These are phyloP conservation scores for Porites cylindrica DNA, from an alignment of 92 coral and sea anemone genomes.

Conservation along the genomic window DNA sequence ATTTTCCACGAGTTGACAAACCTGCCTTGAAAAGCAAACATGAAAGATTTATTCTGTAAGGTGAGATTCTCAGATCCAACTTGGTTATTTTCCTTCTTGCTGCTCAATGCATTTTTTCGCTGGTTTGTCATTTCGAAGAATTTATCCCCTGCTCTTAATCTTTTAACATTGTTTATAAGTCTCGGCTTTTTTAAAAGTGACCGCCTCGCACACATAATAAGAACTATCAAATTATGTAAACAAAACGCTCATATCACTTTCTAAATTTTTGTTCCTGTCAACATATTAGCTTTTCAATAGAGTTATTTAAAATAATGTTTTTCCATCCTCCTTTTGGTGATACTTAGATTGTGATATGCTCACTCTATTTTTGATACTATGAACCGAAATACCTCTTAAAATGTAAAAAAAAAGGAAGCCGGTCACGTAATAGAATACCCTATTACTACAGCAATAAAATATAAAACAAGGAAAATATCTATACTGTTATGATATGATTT, in stretches of 20 bases:
- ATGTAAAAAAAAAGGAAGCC: not conserved
- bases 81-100: too few species aligned
- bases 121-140: too few species aligned
- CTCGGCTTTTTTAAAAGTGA: not conserved
- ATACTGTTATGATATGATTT: too few species aligned
- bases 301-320: constrained; percentile 36
- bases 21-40: constrained; percentile 24
- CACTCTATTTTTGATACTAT: constrained; percentile 7
- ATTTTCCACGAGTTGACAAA: constrained; percentile 31
- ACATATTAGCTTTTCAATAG: constrained; percentile 12
- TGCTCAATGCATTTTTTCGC: too few species aligned
- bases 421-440: too few species aligned
- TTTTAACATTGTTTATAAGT: too few species aligned
- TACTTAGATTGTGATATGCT: not conserved
- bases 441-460: too few species aligned
- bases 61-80: not conserved
- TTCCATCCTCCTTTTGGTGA: constrained; percentile 11
- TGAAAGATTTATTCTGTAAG: not conserved
- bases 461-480: too few species aligned
- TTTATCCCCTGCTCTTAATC: too few species aligned
- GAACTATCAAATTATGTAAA: constrained; percentile 25
- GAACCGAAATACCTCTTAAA: not conserved
- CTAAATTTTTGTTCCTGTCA: constrained; percentile 15
- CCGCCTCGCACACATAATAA: constrained; percentile 4
- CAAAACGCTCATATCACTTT: constrained; percentile 29